Base-by-base conservation (phyloP, 2,888 invertebrate genomes). In the Clivina fossor region DNA sequence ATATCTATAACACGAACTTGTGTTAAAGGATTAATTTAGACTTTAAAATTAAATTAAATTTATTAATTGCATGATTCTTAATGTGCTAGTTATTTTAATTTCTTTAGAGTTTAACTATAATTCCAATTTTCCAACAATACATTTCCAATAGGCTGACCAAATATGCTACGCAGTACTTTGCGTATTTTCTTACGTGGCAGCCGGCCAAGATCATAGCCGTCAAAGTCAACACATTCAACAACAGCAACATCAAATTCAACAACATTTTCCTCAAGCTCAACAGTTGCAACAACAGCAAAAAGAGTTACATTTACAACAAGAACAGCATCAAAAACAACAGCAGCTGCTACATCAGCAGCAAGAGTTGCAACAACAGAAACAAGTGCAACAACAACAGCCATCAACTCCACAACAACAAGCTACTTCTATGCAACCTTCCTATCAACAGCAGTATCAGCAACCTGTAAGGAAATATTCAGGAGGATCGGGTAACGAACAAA, bases 161-260 rank as follows among this genome's bases (percentile, higher is more conserved):
- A 99, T 99, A 70, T 98, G 97, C 78, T 99, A 99, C 78, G 94
- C 99, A 66, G 97, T 99, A 60, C 81, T 99, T 66, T 99, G 99
- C 80, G 95, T 99, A 64, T 99, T 99, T 79, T 98, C 98, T 46
- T 98, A 98, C 79, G 86, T 97, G 71, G 97, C 97, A 59, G 97
- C 97, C 54, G 93, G 93, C 0, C 84, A 86, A 63, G 88, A 89
- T 65, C 86, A 88, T 69, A 82, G 82, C 47, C 68, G 73, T 57
- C 69, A 70, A 44, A 67, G 66, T 7, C 35, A 44, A 15, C 47
- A 15, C n/a, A 18, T 22, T 8, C 56, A 56, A 9, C 61, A 58
- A 24, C 60, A 57, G 32, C 59, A 58, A 44, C 56, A 55, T 15
- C 56, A 40, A 11, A 54, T 57, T 15, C 56, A 56, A 26, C 47